Base-by-base conservation (phyloP, 2,888 invertebrate species). In the Latrodectus hesperus region DNA sequence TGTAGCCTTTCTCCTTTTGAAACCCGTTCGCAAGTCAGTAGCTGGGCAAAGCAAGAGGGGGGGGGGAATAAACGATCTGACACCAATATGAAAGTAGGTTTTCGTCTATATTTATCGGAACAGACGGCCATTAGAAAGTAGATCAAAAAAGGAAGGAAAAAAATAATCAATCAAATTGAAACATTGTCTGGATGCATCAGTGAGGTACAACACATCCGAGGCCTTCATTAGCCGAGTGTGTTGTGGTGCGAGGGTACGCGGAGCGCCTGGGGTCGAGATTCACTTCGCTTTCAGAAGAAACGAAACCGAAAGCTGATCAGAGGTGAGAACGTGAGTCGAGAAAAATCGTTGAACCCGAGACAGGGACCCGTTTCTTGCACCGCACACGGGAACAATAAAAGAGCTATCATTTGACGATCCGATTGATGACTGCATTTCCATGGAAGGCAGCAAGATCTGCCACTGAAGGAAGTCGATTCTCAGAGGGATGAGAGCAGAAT, bases 41-140 rank as follows among this genome's bases (percentile, higher is more conserved):
- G 82, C 82, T 75, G 74, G 60, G 68, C 75, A 75, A 49, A 74
- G 64, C 65, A 52, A 51, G 49, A 16, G 22, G 51, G 11, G 16
- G 8, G n/a, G 16, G 78, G 67, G 65, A 78, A 75, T 75, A 79
- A 68, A 78, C 70, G 75, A 73, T 85, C 38, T 85, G 85, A 80
- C 85, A 85, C 85, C 73, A 79, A 79, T 79, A 73, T 68, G 51
- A 72, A 85, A 85, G 55, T 80, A 77, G 85, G 79, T 79, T 68
- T 84, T 52, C 49, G 81, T 38, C 73, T 67, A 74, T 74, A 74
- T 81, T 81, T 81, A 74, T 72, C 65, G 67, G 51, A 65, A 67
- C 53, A 81, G 73, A 72, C 67, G 71, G 71, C 80, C 38, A 70
- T 72, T 80, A 67, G 75, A 82, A 82, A 82, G 82, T 82, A 75